phyloP scores from a whole-genome alignment of 2,888 invertebrate genomes.

The Acanthosoma haemorrhoidale region DNA sequence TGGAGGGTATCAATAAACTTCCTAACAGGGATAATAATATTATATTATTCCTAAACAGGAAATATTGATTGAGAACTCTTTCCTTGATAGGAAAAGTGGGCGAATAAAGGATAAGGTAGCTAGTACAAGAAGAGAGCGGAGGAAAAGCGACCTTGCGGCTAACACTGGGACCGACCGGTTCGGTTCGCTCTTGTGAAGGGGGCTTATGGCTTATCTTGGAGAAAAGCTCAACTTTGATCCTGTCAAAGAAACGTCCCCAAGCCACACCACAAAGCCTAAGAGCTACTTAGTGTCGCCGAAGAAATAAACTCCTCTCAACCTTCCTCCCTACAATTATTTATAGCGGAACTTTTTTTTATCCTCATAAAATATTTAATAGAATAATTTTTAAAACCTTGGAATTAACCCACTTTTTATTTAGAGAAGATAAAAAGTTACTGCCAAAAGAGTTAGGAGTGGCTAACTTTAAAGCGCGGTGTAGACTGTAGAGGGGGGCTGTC shows the following conservation, averaged over 20 bases:
- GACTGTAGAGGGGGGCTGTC: not conserved
- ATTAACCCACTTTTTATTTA: too few species aligned
- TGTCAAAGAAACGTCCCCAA: not conserved
- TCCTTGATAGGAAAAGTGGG: not conserved
- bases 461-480: not conserved
- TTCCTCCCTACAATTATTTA: not conserved
- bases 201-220: not conserved
- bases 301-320: not conserved
- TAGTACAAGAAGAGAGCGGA: not conserved
- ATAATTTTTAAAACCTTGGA: too few species aligned
- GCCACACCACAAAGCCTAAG: not conserved
- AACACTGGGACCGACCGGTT: not conserved
- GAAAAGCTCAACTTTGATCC: not conserved
- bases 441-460: too few species aligned
- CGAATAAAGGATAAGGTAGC: not conserved
- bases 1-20: too few species aligned
- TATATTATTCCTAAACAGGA: not conserved
- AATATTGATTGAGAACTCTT: not conserved
- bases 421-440: too few species aligned
- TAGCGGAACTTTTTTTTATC: too few species aligned
- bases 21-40: too few species aligned
- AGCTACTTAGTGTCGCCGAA: not conserved
- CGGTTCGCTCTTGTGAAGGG: not conserved
- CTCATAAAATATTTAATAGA: too few species aligned
- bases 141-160: not conserved